Evolutionary conservation across 2,888 invertebrate genomes (phyloP).

Genomic region (Gastracanthus pulcherrimus): DNA sequence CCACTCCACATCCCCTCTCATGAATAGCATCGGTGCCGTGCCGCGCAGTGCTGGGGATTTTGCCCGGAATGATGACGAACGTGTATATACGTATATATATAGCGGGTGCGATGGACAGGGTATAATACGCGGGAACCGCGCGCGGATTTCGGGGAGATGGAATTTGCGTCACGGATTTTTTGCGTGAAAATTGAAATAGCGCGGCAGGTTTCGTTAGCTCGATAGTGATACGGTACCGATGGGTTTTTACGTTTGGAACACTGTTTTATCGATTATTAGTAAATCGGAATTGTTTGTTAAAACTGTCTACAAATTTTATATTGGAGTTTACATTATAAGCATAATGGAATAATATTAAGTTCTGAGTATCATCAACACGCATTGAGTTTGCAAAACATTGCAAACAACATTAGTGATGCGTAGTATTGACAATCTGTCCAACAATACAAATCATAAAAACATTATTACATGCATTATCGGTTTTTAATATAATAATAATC

Average conservation of each 20-base stretch:
- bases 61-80: not conserved
- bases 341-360: too few relatives aligned
- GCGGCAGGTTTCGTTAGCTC: too few relatives aligned
- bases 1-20: slow-evolving; percentile 34
- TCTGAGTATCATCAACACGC: not conserved
- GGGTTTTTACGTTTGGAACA: too few relatives aligned
- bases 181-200: not conserved
- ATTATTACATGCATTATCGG: not conserved
- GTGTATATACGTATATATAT: not conserved
- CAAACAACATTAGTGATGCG: not conserved
- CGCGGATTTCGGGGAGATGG: not conserved
- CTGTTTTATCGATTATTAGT: too few relatives aligned
- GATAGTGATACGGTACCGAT: too few relatives aligned
- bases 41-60: not conserved
- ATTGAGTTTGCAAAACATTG: not conserved
- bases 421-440: not conserved
- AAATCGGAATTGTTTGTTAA: too few relatives aligned
- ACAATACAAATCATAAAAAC: not conserved
- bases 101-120: not conserved
- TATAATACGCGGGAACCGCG: too few relatives aligned
- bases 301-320: too few relatives aligned
- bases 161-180: not conserved
- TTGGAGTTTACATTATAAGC: too few relatives aligned
- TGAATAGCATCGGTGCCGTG: slow-evolving; percentile 32
- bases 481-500: too few relatives aligned